phyloP scores from a whole-genome alignment of 2,888 invertebrate species.

The Alentia gelatinosa region DNA sequence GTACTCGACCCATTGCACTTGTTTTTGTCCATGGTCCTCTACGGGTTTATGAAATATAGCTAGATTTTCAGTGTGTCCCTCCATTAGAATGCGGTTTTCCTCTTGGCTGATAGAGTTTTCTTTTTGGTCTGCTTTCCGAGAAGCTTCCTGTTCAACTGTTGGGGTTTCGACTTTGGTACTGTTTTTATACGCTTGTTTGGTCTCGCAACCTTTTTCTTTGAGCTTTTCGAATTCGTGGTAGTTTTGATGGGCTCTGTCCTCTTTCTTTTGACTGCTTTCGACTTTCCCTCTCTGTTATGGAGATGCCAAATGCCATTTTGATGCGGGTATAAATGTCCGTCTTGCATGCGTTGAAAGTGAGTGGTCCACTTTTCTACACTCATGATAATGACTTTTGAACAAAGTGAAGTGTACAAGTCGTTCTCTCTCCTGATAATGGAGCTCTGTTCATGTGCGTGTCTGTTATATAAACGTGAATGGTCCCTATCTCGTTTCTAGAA shows the following conservation, averaged over 20 bases:
- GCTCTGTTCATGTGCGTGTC: neutral
- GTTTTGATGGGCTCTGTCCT: neutral
- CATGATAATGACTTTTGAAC: too few species aligned
- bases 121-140: too few species aligned
- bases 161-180: too few species aligned
- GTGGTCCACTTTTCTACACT: neutral
- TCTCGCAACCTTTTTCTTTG: too few species aligned
- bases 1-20: constrained; percentile 18
- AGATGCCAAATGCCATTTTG: neutral
- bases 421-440: neutral
- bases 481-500: neutral
- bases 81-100: too few species aligned
- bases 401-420: constrained; percentile 42
- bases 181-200: too few species aligned
- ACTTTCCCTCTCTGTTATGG: neutral
- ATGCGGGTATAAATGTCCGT: neutral
- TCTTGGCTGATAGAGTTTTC: too few species aligned
- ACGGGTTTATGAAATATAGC: constrained; percentile 3
- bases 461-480: neutral
- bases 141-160: too few species aligned
- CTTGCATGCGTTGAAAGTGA: neutral
- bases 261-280: neutral
- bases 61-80: too few species aligned
- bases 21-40: neutral
- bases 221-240: neutral